Evolutionary conservation across 2,888 invertebrate genomes (phyloP).

Genomic region (Archips crataeganus): DNA sequence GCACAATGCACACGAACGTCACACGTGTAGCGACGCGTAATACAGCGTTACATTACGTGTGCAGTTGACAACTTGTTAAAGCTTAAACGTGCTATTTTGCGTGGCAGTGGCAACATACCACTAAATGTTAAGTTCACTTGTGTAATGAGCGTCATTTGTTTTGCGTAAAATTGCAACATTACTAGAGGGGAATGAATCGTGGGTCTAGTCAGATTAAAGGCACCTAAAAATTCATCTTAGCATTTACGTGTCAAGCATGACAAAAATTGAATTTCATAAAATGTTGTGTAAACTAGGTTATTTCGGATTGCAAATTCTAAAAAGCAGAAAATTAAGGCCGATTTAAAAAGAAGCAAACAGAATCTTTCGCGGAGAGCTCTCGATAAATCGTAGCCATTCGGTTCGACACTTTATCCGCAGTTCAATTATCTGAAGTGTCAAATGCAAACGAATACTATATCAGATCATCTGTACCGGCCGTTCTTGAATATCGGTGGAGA

Average conservation of each 20-base stretch:
- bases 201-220: not conserved
- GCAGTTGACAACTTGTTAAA: constrained; percentile 28
- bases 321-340: constrained; percentile 4
- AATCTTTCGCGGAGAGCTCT: constrained; percentile 1
- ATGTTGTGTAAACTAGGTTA: constrained; percentile 1
- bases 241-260: not conserved
- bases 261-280: not conserved
- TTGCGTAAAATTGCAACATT: not conserved
- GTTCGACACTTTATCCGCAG: not conserved
- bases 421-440: constrained; percentile 29
- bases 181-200: not conserved
- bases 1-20: constrained; percentile 28
- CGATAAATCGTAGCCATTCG: constrained; percentile 22
- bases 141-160: constrained; percentile 1
- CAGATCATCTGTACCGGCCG: constrained; percentile 9
- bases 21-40: constrained; percentile 24
- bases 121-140: constrained; percentile 17
- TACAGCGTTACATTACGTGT: constrained; percentile 23
- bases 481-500: not conserved
- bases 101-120: not conserved
- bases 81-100: constrained; percentile 21
- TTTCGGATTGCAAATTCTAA: not conserved
- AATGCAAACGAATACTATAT: constrained; percentile 22
- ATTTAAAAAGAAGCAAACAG: constrained; percentile 7
- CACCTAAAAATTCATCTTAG: not conserved